phyloP scores from a whole-genome alignment of 2,888 invertebrate species.

The Coelogynopora nodosa region DNA sequence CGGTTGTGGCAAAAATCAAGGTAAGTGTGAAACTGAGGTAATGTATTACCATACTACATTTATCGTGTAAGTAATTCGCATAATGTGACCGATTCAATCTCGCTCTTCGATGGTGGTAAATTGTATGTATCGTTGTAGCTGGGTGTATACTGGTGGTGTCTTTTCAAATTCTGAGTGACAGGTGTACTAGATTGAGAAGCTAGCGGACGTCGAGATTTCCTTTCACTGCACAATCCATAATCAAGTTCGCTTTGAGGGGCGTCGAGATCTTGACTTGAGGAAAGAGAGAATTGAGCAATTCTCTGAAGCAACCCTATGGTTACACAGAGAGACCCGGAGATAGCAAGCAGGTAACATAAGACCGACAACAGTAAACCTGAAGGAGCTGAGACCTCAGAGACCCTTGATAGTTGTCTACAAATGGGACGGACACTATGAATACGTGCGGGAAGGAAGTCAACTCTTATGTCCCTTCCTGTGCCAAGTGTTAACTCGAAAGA shows the following conservation, averaged over 20 bases:
- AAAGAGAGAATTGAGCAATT: neutral
- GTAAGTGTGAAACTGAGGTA: no score
- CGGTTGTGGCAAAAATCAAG: no score
- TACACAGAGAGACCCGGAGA: no score
- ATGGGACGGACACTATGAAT: conserved; percentile 6
- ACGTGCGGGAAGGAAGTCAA: neutral
- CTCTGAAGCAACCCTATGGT: no score
- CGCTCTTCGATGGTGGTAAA: neutral
- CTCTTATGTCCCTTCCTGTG: neutral
- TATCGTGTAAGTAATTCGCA: neutral
- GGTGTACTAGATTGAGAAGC: neutral
- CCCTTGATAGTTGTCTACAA: neutral
- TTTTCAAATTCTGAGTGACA: neutral
- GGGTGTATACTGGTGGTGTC: neutral
- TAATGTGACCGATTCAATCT: neutral
- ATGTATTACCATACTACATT: neutral
- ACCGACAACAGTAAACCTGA: neutral
- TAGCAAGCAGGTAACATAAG: neutral
- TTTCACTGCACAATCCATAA: neutral
- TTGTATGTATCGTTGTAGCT: neutral
- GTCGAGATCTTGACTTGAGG: neutral
- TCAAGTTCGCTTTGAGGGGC: neutral
- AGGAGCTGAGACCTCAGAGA: neutral
- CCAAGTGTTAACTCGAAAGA: neutral
- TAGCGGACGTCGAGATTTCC: neutral